A percentile compares a stretch with the other conserved stretches of the same genome.
These are phyloP conservation scores for Mycteria americana DNA, from an alignment of 2,797 vertebrate genomes.

Conservation along the genomic window DNA sequence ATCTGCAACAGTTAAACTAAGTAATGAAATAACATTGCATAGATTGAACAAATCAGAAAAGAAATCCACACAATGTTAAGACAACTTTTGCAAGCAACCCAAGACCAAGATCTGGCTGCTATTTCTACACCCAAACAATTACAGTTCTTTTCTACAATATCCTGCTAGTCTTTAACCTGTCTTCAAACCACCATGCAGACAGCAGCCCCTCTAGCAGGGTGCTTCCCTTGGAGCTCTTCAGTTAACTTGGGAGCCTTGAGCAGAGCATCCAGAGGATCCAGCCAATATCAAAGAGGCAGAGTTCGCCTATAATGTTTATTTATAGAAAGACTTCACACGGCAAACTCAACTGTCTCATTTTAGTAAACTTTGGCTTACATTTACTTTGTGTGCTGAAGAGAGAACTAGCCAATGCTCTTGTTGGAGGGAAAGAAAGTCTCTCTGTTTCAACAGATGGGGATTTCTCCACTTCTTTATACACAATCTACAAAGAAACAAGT, in stretches of 20 bases:
- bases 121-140: not conserved
- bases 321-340: not conserved
- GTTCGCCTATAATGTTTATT: not conserved
- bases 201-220: not conserved
- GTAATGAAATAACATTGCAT: no score
- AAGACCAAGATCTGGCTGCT: not conserved
- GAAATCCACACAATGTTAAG: not conserved
- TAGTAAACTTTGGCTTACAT: conserved; percentile 80
- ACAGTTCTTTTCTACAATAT: not conserved
- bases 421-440: conserved; percentile 77
- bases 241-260: not conserved
- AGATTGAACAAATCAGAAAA: not conserved
- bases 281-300: not conserved
- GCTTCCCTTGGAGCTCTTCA: not conserved
- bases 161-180: not conserved
- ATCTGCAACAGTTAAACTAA: not conserved
- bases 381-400: conserved; percentile 87
- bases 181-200: not conserved
- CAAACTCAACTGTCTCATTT: not conserved
- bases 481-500: conserved; percentile 78
- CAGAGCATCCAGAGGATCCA: not conserved
- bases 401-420: conserved; percentile 69
- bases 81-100: not conserved
- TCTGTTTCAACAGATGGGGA: conserved; percentile 72
- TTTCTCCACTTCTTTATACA: conserved; percentile 91